phyloP scores from a whole-genome alignment of 1,140 invertebrate genomes.

The Heliconius hermathena region DNA sequence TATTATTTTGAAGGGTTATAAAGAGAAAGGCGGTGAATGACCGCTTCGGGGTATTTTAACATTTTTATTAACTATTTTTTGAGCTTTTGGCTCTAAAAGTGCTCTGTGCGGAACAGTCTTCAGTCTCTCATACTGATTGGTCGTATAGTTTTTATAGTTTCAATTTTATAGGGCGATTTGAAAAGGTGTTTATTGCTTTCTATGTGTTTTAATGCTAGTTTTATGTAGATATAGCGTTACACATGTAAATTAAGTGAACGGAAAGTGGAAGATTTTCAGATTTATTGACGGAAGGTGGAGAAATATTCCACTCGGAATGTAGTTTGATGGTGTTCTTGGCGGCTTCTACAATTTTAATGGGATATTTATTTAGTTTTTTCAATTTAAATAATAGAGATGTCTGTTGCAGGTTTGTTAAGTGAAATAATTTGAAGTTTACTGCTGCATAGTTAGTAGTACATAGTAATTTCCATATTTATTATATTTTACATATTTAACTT shows the following conservation, averaged over 20 bases:
- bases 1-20: neutral
- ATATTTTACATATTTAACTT: too few species aligned
- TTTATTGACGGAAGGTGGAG: neutral
- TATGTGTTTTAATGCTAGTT: constrained; percentile 14
- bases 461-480: neutral
- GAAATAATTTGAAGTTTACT: neutral
- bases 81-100: neutral
- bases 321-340: neutral
- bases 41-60: constrained; percentile 11
- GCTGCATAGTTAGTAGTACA: neutral
- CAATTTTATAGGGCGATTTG: constrained; percentile 22
- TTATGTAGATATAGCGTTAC: neutral
- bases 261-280: neutral
- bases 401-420: neutral
- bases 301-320: constrained; percentile 2
- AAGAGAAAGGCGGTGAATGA: neutral
- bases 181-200: constrained; percentile 34
- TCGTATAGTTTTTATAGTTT: constrained; percentile 36
- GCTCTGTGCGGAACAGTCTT: constrained; percentile 8
- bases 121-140: constrained; percentile 20
- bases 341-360: neutral
- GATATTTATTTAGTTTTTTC: neutral
- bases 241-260: neutral
- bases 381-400: neutral
- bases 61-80: constrained; percentile 12